Conservation (phyloP, 2,888 invertebrate species). For the Lochmaea capreae region DNA sequence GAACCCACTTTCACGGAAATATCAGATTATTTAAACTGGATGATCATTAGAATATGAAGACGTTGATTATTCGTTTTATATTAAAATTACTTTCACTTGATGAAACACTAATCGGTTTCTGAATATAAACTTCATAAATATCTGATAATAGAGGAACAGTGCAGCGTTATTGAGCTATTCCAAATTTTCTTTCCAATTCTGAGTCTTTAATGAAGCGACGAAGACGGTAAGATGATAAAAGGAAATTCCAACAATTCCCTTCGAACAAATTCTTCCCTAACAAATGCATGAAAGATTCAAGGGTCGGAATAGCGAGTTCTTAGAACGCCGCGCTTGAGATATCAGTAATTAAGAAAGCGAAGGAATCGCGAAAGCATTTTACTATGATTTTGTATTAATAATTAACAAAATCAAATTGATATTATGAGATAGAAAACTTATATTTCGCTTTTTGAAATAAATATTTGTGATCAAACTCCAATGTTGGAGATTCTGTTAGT, state of each 20-base stretch:
- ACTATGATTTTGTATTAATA: background rate
- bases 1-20: background rate
- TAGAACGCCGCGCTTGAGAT: background rate
- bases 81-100: background rate
- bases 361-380: background rate
- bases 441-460: no score
- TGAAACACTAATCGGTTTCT: background rate
- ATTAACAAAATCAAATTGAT: no score
- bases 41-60: background rate
- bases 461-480: no score
- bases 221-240: background rate
- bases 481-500: no score
- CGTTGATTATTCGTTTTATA: background rate
- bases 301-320: background rate
- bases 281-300: background rate
- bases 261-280: background rate
- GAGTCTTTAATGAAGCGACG: background rate
- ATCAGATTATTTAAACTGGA: background rate
- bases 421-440: no score
- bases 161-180: background rate
- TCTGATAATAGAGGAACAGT: background rate
- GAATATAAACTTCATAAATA: background rate
- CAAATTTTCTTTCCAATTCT: background rate
- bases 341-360: background rate
- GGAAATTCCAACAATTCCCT: background rate